A percentile compares a stretch with the other conserved stretches of the same genome.
phyloP scores from a whole-genome alignment of 2,797 vertebrate species.

The Acrossocheilus wenchowensis region DNA sequence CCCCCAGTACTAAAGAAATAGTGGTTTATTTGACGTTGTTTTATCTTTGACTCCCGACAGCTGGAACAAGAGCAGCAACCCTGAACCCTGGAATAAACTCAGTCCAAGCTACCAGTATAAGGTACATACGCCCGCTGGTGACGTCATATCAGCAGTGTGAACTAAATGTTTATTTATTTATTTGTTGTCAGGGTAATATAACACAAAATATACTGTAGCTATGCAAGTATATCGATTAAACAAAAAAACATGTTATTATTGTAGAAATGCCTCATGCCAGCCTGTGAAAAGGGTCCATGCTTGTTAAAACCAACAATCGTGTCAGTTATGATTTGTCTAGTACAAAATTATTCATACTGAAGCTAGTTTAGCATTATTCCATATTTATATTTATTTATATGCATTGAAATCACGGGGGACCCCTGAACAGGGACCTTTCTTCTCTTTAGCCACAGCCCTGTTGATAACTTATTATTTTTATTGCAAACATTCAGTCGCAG shows the following conservation, averaged over 20 bases:
- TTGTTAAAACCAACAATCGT: background rate
- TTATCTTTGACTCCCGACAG: slow-evolving; percentile 67
- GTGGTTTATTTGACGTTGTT: background rate
- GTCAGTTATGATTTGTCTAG: background rate
- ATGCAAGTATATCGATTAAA: background rate
- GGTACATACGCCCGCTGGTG: slow-evolving; percentile 69
- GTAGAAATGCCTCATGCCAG: background rate
- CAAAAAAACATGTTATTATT: background rate
- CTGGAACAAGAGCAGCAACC: slow-evolving; percentile 89
- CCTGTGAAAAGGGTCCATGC: background rate
- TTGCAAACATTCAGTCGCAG: background rate
- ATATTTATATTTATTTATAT: background rate
- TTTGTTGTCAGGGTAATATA: background rate
- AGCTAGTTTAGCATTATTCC: background rate
- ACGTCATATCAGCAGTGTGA: background rate
- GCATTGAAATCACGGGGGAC: background rate
- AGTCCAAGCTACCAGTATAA: slow-evolving; percentile 91
- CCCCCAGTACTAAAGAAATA: background rate
- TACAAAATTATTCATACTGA: background rate
- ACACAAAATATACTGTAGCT: background rate
- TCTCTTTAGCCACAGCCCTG: background rate
- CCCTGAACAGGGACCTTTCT: background rate
- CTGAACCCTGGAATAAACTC: slow-evolving; percentile 92
- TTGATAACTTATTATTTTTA: background rate
- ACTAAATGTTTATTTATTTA: background rate